phyloP scores from a whole-genome alignment of 2,113 vertebrate genomes.

The Sander lucioperca region DNA sequence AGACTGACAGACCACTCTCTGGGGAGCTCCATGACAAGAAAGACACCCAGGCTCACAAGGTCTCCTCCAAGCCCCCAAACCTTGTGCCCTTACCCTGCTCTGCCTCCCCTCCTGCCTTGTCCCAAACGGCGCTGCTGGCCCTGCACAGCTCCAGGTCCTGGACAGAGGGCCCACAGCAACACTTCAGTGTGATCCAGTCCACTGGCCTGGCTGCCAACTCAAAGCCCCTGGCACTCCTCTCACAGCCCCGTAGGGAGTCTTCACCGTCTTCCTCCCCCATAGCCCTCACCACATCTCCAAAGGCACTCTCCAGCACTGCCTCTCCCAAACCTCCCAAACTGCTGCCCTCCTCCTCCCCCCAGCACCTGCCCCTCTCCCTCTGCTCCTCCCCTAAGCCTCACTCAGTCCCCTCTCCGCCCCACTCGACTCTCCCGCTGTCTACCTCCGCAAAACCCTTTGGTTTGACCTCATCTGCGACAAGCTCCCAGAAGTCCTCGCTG shows the following conservation, averaged over 20 bases:
- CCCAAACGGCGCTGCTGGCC: constrained; percentile 91
- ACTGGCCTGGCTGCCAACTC: constrained; percentile 92
- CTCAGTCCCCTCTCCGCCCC: constrained; percentile 82
- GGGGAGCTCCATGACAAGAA: constrained; percentile 87
- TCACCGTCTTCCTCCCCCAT: constrained; percentile 80
- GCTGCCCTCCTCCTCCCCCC: constrained; percentile 79
- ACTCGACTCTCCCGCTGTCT: constrained; percentile 70
- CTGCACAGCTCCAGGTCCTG: constrained; percentile 92
- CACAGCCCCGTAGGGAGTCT: constrained; percentile 90
- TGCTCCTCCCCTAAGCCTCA: constrained; percentile 84
- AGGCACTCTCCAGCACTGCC: constrained; percentile 56
- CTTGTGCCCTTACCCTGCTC: constrained; percentile 89
- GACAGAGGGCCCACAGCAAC: constrained; percentile 92
- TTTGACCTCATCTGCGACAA: constrained; percentile 75
- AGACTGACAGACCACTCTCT: constrained; percentile 86
- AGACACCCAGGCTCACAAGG: constrained; percentile 77
- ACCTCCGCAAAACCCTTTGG: constrained; percentile 80
- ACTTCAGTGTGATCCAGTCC: constrained; percentile 98
- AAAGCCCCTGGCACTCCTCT: constrained; percentile 93
- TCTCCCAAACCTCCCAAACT: constrained; percentile 88
- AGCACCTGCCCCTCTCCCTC: constrained; percentile 82
- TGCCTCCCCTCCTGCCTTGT: constrained; percentile 88
- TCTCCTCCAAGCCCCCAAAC: constrained; percentile 88
- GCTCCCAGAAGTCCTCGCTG: constrained; percentile 66
- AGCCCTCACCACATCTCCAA: constrained; percentile 78